A percentile compares a stretch with the other conserved stretches of the same genome.
These are phyloP conservation scores for Narcine bancroftii DNA, from an alignment of 2,113 vertebrate genomes.

Conservation along the genomic window DNA sequence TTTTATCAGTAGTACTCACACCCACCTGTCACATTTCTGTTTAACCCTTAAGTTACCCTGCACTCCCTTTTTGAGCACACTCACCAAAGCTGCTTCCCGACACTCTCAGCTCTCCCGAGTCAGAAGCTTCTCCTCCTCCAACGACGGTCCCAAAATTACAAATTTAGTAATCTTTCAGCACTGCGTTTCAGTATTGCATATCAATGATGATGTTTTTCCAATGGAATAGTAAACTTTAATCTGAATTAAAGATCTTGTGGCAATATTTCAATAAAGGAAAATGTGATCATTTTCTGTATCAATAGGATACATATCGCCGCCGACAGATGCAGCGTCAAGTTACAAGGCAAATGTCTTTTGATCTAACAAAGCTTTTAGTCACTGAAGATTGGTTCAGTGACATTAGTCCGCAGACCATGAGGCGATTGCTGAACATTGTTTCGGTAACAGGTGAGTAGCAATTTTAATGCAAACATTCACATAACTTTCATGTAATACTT, in stretches of 20 bases:
- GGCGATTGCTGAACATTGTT: constrained; percentile 90
- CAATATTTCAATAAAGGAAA: background rate
- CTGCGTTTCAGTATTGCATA: too few species aligned
- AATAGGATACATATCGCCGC: constrained; percentile 84
- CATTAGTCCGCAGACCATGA: constrained; percentile 97
- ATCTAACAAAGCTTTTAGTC: constrained; percentile 89
- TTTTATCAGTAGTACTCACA: too few species aligned
- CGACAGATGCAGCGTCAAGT: constrained; percentile 88
- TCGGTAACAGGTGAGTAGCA: constrained; percentile 78
- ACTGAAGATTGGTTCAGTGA: constrained; percentile 99
- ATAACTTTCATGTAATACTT: background rate
- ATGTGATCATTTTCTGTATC: constrained; percentile 22
- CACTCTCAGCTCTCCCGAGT: too few species aligned
- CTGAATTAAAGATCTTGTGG: too few species aligned
- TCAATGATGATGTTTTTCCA: background rate
- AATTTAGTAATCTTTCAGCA: background rate
- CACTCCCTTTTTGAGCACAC: too few species aligned
- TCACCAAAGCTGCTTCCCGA: too few species aligned
- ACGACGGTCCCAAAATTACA: background rate
- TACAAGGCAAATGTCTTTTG: constrained; percentile 95
- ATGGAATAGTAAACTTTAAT: background rate
- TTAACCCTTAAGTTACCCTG: too few species aligned
- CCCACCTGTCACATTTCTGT: too few species aligned
- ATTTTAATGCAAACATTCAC: background rate
- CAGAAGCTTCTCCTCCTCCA: too few species aligned